phyloP scores from a whole-genome alignment of 2,888 invertebrate species.

The Hololepta plana region DNA sequence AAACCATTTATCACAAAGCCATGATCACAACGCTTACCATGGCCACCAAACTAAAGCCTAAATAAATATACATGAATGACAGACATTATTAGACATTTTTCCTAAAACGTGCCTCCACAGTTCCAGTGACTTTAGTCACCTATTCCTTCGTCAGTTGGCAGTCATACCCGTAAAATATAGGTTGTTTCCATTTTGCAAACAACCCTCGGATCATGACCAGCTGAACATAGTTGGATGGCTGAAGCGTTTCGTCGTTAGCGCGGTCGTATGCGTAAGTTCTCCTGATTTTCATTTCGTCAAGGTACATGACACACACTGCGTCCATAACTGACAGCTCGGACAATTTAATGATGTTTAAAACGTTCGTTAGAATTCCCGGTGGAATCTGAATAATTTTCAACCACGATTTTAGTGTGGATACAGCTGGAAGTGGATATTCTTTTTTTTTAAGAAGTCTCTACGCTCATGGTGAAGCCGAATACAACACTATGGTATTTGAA shows the following conservation, averaged over 20 bases:
- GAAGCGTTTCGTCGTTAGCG: conserved; percentile 8
- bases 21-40: too few relatives aligned
- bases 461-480: background rate
- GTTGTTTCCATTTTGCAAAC: conserved; percentile 11
- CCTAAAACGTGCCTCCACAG: too few relatives aligned
- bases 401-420: too few relatives aligned
- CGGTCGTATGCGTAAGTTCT: conserved; percentile 10
- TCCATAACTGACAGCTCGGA: conserved; percentile 4
- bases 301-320: conserved; percentile 10
- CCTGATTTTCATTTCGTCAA: conserved; percentile 11
- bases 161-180: conserved; percentile 11
- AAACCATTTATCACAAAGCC: too few relatives aligned
- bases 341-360: conserved; percentile 2
- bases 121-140: too few relatives aligned
- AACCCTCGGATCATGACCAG: conserved; percentile 11
- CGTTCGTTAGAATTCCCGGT: too few relatives aligned
- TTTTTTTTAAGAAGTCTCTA: conserved; percentile 2
- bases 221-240: conserved; percentile 10
- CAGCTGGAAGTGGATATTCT: too few relatives aligned
- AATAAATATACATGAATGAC: too few relatives aligned
- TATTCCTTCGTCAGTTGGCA: conserved; percentile 8
- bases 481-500: background rate
- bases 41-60: too few relatives aligned
- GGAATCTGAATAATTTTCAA: too few relatives aligned
- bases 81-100: too few relatives aligned